A percentile compares a stretch with the other conserved stretches of the same genome.
phyloP scores from a whole-genome alignment of 2,113 vertebrate species.

The Saccopteryx bilineata region DNA sequence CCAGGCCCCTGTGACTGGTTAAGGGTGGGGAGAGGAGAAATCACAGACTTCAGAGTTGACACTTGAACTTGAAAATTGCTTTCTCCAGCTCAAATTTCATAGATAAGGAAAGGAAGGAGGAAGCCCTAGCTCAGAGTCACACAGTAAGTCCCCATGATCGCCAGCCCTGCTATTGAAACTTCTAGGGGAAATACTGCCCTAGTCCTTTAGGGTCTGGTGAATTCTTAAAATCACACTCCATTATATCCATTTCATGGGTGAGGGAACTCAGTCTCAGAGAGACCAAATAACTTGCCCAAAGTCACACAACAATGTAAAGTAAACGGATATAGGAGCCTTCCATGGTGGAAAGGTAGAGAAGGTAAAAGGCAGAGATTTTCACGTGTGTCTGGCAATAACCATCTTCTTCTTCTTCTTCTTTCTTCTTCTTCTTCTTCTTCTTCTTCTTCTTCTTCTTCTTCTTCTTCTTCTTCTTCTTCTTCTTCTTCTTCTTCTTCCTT shows the following conservation, averaged over 20 bases:
- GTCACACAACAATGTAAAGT: not conserved
- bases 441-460: too few relatives aligned
- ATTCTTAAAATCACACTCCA: not conserved
- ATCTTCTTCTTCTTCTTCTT: not conserved
- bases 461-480: too few relatives aligned
- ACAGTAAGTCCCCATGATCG: not conserved
- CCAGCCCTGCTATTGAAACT: not conserved
- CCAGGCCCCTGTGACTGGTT: not conserved
- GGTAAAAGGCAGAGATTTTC: not conserved
- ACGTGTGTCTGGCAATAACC: fast-evolving
- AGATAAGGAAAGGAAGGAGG: not conserved
- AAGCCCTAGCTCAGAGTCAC: not conserved
- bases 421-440: too few relatives aligned
- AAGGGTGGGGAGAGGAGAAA: not conserved
- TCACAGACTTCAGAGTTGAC: not conserved
- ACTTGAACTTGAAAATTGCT: not conserved
- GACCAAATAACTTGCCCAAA: not conserved
- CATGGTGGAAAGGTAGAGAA: not conserved
- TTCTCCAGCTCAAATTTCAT: not conserved
- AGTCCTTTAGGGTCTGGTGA: not conserved
- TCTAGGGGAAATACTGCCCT: not conserved
- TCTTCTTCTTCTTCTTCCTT: too few relatives aligned
- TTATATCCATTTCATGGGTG: fast-evolving
- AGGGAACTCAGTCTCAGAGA: not conserved
- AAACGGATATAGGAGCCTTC: not conserved